Evolutionary conservation across 2,888 invertebrate species (phyloP).

Genomic region (Liposcelis brunnea): DNA sequence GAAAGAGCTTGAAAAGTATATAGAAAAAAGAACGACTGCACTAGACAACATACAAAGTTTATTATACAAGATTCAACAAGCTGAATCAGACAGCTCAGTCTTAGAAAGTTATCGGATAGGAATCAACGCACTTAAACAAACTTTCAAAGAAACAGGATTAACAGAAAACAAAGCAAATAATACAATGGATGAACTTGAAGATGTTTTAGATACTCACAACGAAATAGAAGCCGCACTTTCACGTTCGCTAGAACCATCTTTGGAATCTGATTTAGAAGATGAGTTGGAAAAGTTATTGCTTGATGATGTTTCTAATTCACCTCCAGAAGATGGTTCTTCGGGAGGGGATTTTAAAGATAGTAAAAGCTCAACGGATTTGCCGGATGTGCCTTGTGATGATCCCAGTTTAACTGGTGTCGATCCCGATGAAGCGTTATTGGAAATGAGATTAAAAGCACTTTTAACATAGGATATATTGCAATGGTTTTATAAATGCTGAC

Average conservation of each 20-base stretch:
- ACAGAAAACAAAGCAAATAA: conserved; percentile 52
- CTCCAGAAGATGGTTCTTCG: not conserved
- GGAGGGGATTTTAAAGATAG: not conserved
- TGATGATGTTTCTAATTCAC: not conserved
- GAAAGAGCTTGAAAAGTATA: conserved; percentile 34
- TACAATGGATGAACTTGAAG: conserved; percentile 53
- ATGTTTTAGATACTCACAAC: conserved; percentile 39
- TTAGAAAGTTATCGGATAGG: conserved; percentile 47
- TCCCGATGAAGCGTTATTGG: not conserved
- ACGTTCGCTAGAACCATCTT: conserved; percentile 30
- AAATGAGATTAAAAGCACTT: not conserved
- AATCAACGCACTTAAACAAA: conserved; percentile 44
- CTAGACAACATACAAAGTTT: conserved; percentile 41
- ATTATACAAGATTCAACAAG: conserved; percentile 38
- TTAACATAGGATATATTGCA: no score
- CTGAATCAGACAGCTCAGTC: conserved; percentile 35
- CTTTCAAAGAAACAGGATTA: conserved; percentile 42
- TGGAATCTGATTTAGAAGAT: conserved; percentile 45
- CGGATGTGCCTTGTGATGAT: not conserved
- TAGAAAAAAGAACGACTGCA: conserved; percentile 34
- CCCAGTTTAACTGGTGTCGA: not conserved
- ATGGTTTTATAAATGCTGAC: no score
- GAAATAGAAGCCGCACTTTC: conserved; percentile 38
- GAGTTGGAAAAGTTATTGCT: conserved; percentile 43
- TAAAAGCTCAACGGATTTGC: not conserved